Evolutionary conservation across 2,113 vertebrate species (phyloP).

Genomic region (Gymnobelideus leadbeateri): DNA sequence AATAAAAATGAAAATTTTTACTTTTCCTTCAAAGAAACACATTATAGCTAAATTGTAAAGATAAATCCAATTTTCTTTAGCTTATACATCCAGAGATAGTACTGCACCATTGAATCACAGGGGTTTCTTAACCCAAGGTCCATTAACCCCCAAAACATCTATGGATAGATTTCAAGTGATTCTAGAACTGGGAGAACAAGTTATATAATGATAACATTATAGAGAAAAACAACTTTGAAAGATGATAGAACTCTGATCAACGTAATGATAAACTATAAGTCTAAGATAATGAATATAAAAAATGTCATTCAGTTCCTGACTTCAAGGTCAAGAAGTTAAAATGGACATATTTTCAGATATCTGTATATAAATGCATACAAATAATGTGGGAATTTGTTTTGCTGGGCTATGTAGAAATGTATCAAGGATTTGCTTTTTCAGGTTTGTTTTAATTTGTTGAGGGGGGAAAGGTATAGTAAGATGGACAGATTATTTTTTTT

Average conservation of each 20-base stretch:
- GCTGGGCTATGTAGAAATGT: not conserved
- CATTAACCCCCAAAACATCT: not conserved
- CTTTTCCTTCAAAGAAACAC: not conserved
- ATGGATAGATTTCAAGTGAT: not conserved
- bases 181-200: not conserved
- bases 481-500: not conserved
- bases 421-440: too few relatives aligned
- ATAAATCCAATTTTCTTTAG: not conserved
- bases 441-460: not conserved
- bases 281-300: not conserved
- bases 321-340: not conserved
- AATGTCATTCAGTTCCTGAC: not conserved
- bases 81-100: not conserved
- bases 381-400: not conserved
- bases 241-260: not conserved
- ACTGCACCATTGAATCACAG: not conserved
- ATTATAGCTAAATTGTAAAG: not conserved
- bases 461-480: not conserved
- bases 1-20: not conserved
- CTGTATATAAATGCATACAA: not conserved
- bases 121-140: not conserved
- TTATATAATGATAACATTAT: not conserved
- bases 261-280: not conserved
- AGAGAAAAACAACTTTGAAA: not conserved
- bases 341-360: not conserved